Percentiles rank a stretch among this genome's conserved stretches.
These are phyloP conservation scores for Morone saxatilis DNA, from an alignment of 2,113 vertebrate genomes.

Conservation along the genomic window DNA sequence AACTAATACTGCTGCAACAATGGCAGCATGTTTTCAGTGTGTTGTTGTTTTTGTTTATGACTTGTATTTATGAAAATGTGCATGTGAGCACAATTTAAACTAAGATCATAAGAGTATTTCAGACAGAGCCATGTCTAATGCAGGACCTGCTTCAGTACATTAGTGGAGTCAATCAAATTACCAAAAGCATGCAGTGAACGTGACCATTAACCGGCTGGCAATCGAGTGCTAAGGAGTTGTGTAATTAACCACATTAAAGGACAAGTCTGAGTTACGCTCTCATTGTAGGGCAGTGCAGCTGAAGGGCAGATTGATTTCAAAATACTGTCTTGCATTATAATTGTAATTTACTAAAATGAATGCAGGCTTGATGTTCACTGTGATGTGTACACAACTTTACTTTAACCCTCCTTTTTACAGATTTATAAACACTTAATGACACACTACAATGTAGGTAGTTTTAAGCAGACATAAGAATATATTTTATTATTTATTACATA, in stretches of 20 bases:
- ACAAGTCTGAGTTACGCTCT: neutral
- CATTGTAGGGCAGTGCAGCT: neutral
- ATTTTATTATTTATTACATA: no score
- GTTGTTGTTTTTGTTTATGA: neutral
- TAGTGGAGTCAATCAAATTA: slow-evolving; percentile 11
- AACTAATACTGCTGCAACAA: neutral
- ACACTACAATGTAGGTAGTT: no score
- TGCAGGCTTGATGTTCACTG: no score
- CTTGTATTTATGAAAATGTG: neutral
- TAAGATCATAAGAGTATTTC: no score
- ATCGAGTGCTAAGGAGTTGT: neutral
- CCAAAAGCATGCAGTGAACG: neutral
- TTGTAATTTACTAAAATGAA: neutral
- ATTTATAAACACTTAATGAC: no score
- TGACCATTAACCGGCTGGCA: neutral
- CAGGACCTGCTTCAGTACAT: neutral
- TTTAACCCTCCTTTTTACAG: no score
- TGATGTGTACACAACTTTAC: no score
- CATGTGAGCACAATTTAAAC: neutral
- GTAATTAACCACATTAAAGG: slow-evolving; percentile 7
- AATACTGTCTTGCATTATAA: neutral
- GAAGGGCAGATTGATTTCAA: neutral
- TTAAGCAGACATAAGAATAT: no score
- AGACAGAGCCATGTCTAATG: neutral
- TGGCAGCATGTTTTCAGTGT: neutral